Percentiles rank a stretch among this genome's conserved stretches.
Evolutionary conservation across 2,797 vertebrate genomes (phyloP).

Genomic region (Pogoniulus pusillus): DNA sequence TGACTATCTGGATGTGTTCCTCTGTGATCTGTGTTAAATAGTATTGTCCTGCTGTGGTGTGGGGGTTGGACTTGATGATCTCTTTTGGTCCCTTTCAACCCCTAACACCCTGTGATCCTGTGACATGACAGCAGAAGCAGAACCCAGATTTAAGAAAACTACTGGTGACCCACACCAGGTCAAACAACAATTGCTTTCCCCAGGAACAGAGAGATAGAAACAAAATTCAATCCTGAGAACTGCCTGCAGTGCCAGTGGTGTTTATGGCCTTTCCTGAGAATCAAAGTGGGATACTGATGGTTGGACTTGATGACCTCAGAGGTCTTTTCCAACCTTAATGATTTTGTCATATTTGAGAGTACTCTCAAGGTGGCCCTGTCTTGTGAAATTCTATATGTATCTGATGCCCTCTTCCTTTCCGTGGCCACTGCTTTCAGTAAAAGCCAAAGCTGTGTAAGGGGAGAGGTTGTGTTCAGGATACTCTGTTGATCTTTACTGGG

Average conservation of each 20-base stretch:
- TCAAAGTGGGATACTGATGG: not conserved
- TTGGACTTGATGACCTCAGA: no score
- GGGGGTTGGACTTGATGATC: no score
- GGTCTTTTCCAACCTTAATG: no score
- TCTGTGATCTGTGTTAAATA: no score
- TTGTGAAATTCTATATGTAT: not conserved
- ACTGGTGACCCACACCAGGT: not conserved
- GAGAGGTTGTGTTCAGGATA: not conserved
- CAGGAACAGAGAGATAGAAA: not conserved
- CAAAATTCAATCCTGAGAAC: not conserved
- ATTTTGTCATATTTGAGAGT: not conserved
- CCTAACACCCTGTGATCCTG: no score
- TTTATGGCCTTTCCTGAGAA: not conserved
- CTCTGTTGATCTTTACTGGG: not conserved
- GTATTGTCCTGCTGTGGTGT: no score
- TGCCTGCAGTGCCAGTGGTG: not conserved
- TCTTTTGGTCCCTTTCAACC: no score
- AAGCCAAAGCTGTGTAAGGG: not conserved
- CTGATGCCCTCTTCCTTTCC: not conserved
- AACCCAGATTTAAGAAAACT: not conserved
- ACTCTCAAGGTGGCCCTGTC: not conserved
- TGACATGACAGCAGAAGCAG: not conserved
- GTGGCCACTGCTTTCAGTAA: not conserved
- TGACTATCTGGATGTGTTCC: no score
- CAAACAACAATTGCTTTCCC: not conserved